phyloP scores from a whole-genome alignment of 2,797 vertebrate species.

The Falco naumanni region DNA sequence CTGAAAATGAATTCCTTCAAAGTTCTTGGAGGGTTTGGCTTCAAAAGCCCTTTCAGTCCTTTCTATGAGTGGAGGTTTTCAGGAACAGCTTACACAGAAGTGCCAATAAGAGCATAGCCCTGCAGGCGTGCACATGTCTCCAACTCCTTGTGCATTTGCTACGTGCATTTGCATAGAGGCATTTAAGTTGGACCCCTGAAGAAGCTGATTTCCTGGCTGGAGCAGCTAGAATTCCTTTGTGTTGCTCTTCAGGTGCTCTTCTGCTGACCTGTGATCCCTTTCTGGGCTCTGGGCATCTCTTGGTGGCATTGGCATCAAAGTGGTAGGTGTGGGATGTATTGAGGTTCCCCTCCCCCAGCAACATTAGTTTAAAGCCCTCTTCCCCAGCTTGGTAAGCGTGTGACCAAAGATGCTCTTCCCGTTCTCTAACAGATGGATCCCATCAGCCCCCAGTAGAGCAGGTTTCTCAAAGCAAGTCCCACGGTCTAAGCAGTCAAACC shows the following conservation, averaged over 20 bases:
- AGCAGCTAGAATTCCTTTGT: no score
- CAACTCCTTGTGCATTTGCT: no score
- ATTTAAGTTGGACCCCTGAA: no score
- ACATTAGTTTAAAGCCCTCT: neutral
- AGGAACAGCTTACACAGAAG: neutral
- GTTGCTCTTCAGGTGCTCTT: no score
- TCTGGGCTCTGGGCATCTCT: neutral
- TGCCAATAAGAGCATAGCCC: no score
- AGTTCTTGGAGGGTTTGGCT: neutral
- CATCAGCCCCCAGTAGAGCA: neutral
- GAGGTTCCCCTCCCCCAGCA: neutral
- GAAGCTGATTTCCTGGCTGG: no score
- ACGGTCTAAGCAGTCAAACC: no score
- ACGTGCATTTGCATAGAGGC: no score
- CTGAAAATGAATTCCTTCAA: neutral
- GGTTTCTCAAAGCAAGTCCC: neutral
- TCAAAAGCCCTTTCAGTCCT: neutral
- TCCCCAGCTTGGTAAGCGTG: no score
- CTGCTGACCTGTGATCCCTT: neutral
- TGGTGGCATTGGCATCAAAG: no score
- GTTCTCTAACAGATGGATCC: neutral
- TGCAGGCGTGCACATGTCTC: no score
- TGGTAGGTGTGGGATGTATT: neutral
- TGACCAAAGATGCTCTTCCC: neutral
- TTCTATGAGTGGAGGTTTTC: neutral